These are phyloP conservation scores for Portunus trituberculatus DNA, from an alignment of 1,140 invertebrate genomes.

Conservation along the genomic window DNA sequence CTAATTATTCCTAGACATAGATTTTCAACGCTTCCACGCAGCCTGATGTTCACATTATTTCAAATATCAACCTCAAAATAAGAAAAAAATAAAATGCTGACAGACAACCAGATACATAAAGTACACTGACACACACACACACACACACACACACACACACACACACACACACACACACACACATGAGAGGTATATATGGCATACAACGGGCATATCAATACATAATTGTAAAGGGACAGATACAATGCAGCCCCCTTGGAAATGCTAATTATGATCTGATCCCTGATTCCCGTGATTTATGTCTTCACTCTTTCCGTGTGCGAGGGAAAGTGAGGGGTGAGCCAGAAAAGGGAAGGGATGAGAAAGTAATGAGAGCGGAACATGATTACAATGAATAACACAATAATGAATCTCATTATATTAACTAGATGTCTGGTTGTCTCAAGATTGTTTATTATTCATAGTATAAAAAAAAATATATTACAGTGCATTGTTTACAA, in stretches of 20 bases:
- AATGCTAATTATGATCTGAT: background rate
- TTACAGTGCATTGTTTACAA: background rate
- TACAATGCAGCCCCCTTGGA: background rate
- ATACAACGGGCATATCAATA: background rate
- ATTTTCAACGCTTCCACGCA: too few relatives aligned
- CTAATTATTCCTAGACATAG: too few relatives aligned
- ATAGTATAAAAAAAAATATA: background rate
- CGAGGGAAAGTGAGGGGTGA: background rate
- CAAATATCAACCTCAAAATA: too few relatives aligned
- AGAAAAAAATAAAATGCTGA: too few relatives aligned
- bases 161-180: too few relatives aligned
- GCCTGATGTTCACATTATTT: too few relatives aligned
- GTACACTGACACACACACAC: too few relatives aligned
- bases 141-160: too few relatives aligned
- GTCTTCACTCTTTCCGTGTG: background rate
- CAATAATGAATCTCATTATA: background rate
- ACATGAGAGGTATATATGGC: too few relatives aligned
- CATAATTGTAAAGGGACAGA: too few relatives aligned
- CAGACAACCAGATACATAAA: too few relatives aligned
- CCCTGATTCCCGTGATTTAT: background rate
- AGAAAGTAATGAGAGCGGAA: background rate
- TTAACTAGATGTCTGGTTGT: background rate
- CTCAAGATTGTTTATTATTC: background rate
- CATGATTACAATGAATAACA: background rate
- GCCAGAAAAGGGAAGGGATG: background rate